Percentiles rank a stretch among this genome's conserved stretches.
Conservation (phyloP, 1,140 invertebrate genomes). For the Alviniconcha marisindica region DNA sequence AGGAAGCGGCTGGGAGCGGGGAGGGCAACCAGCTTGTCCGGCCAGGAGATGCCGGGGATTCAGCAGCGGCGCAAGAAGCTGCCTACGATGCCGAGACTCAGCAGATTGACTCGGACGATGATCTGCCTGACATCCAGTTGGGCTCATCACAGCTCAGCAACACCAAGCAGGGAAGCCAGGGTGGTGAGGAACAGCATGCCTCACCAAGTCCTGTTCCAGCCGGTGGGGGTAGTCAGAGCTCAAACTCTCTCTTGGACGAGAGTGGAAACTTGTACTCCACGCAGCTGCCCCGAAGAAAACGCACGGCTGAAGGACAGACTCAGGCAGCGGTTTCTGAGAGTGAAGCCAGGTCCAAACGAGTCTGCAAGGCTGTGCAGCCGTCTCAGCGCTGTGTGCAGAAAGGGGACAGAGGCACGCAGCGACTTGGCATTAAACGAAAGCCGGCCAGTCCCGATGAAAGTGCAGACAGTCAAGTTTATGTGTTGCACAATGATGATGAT, state of each 20-base stretch:
- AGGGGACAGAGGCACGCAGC: background rate
- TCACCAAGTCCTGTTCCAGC: background rate
- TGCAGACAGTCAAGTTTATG: background rate
- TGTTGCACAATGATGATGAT: background rate
- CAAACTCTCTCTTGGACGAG: slow-evolving; percentile 1
- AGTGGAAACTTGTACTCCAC: slow-evolving; percentile 6
- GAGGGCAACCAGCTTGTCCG: background rate
- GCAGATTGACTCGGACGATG: background rate
- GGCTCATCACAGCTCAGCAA: background rate
- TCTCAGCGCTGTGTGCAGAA: background rate
- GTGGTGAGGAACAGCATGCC: background rate
- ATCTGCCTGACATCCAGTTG: slow-evolving; percentile 7
- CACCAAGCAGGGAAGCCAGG: background rate
- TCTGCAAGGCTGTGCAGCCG: too few relatives aligned
- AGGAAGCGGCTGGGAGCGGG: background rate
- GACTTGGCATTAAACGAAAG: background rate
- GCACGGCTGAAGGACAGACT: background rate
- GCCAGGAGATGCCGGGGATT: background rate
- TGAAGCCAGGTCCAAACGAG: background rate
- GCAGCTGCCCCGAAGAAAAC: slow-evolving; percentile 4
- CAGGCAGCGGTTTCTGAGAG: background rate
- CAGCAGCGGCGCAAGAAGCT: background rate
- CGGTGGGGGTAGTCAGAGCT: slow-evolving; percentile 15
- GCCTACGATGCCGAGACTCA: slow-evolving; percentile 22
- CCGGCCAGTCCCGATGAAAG: background rate